Evolutionary conservation across 2,797 vertebrate genomes (phyloP).

Genomic region (Spinibarbus caldwelli): DNA sequence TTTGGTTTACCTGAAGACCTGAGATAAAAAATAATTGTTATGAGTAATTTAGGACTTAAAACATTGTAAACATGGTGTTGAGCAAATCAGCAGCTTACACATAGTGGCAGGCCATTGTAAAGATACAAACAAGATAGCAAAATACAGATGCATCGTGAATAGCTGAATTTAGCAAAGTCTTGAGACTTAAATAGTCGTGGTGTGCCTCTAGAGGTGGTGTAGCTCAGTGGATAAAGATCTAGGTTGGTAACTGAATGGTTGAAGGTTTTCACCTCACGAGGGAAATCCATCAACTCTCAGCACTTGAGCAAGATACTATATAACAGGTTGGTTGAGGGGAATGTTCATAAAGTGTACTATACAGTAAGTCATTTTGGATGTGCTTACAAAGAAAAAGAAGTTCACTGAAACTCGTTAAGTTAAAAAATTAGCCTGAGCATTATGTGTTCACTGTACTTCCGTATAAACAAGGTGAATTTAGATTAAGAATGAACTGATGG

Average conservation of each 20-base stretch:
- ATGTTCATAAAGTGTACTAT: too few relatives aligned
- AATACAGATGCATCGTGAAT: conserved; percentile 24
- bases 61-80: not conserved
- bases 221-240: not conserved
- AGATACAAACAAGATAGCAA: conserved; percentile 13
- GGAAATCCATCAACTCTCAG: not conserved
- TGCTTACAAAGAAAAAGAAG: too few relatives aligned
- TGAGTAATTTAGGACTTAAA: not conserved
- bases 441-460: not conserved
- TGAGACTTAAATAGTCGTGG: not conserved
- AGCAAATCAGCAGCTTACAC: conserved; percentile 32
- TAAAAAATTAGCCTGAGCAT: too few relatives aligned
- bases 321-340: too few relatives aligned
- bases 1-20: conserved; percentile 54
- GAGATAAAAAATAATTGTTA: not conserved
- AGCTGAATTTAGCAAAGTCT: not conserved
- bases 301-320: not conserved
- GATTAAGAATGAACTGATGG: too few relatives aligned
- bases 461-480: not conserved
- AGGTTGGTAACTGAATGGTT: not conserved
- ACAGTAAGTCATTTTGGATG: too few relatives aligned
- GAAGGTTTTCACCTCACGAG: not conserved
- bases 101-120: conserved; percentile 11
- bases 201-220: conserved; percentile 2
- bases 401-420: too few relatives aligned